These are phyloP conservation scores for Paraescarpia echinospica DNA, from an alignment of 1,140 invertebrate genomes.

Conservation along the genomic window DNA sequence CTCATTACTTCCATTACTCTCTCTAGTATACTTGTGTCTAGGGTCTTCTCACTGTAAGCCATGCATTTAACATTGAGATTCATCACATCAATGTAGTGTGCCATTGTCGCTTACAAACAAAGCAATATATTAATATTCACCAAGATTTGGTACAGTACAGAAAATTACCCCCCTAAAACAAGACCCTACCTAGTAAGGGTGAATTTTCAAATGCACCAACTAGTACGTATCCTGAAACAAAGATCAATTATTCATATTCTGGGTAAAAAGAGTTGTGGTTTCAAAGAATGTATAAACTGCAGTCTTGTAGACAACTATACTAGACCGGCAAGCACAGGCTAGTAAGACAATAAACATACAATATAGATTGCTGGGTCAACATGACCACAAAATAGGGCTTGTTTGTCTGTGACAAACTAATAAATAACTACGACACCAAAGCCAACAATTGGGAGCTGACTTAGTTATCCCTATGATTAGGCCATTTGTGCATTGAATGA, in stretches of 20 bases:
- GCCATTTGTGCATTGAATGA: not conserved
- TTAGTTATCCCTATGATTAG: not conserved
- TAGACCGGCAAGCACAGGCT: not conserved
- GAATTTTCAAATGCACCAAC: too few species aligned
- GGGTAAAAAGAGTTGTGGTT: too few species aligned
- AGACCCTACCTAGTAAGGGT: too few species aligned
- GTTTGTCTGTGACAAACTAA: not conserved
- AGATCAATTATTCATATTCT: too few species aligned
- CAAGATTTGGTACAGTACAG: not conserved
- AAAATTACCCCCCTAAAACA: too few species aligned
- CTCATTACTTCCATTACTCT: not conserved
- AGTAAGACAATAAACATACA: not conserved
- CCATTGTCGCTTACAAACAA: not conserved
- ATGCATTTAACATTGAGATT: not conserved
- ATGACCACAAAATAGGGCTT: not conserved
- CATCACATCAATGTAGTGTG: not conserved
- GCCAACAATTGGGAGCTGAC: not conserved
- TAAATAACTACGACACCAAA: not conserved
- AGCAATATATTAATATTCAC: not conserved
- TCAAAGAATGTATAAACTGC: too few species aligned
- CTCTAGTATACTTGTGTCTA: too few species aligned
- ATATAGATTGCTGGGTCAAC: not conserved
- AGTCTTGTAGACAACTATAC: too few species aligned
- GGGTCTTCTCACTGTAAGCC: not conserved
- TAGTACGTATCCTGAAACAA: too few species aligned